Evolutionary conservation across 2,797 vertebrate genomes (phyloP).

Genomic region (Xerus rutilus): DNA sequence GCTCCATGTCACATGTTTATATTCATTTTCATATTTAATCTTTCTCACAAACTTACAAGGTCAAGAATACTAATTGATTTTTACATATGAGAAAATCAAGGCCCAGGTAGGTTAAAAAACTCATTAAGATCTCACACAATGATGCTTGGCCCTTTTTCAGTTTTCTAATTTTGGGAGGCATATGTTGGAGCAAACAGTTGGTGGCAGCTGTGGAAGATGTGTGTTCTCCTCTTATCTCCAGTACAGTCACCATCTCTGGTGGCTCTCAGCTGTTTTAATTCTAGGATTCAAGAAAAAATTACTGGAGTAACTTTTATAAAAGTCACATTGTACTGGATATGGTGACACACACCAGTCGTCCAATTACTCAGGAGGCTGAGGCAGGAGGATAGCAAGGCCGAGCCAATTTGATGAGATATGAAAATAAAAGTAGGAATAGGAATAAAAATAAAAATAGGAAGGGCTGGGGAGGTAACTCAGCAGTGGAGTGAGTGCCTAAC

Average conservation of each 20-base stretch:
- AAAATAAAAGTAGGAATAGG: no score
- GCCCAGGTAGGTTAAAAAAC: not conserved
- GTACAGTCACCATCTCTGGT: not conserved
- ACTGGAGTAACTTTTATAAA: not conserved
- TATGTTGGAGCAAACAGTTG: not conserved
- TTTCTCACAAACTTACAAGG: not conserved
- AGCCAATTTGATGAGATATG: not conserved
- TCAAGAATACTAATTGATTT: not conserved
- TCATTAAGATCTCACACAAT: conserved; percentile 11
- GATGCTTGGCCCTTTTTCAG: not conserved
- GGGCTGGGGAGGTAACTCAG: not conserved
- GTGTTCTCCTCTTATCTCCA: not conserved
- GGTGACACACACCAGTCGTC: not conserved
- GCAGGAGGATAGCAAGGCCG: not conserved
- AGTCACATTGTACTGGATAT: not conserved
- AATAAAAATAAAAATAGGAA: not conserved
- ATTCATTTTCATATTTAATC: conserved; percentile 25
- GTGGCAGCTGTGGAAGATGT: not conserved
- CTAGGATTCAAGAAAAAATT: not conserved
- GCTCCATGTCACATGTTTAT: not conserved
- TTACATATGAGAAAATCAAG: conserved; percentile 27
- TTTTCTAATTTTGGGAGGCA: not conserved
- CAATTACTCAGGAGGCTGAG: not conserved
- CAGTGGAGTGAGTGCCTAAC: no score
- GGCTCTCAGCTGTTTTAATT: not conserved